A percentile compares a stretch with the other conserved stretches of the same genome.
These are phyloP conservation scores for Clepsis dumicolana DNA, from an alignment of 2,888 invertebrate species.

Conservation along the genomic window DNA sequence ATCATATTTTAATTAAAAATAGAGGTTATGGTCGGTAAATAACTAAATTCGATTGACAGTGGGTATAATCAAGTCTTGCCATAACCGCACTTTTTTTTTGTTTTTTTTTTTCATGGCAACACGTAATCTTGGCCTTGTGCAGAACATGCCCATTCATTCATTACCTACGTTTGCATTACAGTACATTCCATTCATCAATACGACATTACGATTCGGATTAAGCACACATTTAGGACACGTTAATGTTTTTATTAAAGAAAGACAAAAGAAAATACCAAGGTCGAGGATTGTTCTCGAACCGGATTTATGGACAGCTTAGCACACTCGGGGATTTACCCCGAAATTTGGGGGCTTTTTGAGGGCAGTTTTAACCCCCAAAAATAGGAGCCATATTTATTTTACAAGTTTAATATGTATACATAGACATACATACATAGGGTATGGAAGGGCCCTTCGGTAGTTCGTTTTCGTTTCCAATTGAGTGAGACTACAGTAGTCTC, in stretches of 20 bases:
- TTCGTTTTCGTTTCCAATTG: too few relatives aligned
- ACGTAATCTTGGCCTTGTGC: background rate
- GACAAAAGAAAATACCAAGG: background rate
- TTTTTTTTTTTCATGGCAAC: background rate
- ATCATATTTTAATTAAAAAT: too few relatives aligned
- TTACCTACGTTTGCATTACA: constrained; percentile 37
- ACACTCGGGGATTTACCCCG: background rate
- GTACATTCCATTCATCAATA: constrained; percentile 4
- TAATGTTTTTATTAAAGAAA: background rate
- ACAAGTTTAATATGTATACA: too few relatives aligned
- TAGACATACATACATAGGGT: too few relatives aligned
- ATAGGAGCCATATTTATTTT: too few relatives aligned
- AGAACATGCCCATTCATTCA: background rate
- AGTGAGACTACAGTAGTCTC: too few relatives aligned
- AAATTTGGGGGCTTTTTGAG: too few relatives aligned
- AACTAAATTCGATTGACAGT: too few relatives aligned
- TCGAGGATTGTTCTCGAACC: background rate
- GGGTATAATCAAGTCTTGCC: too few relatives aligned
- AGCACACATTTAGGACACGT: background rate
- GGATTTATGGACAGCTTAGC: background rate
- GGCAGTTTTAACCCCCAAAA: too few relatives aligned
- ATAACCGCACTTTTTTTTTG: background rate
- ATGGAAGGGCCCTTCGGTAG: too few relatives aligned
- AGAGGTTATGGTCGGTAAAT: too few relatives aligned
- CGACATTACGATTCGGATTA: background rate